A percentile compares a stretch with the other conserved stretches of the same genome.
Evolutionary conservation across 2,888 invertebrate species (phyloP).

Genomic region (Apamea crenata): DNA sequence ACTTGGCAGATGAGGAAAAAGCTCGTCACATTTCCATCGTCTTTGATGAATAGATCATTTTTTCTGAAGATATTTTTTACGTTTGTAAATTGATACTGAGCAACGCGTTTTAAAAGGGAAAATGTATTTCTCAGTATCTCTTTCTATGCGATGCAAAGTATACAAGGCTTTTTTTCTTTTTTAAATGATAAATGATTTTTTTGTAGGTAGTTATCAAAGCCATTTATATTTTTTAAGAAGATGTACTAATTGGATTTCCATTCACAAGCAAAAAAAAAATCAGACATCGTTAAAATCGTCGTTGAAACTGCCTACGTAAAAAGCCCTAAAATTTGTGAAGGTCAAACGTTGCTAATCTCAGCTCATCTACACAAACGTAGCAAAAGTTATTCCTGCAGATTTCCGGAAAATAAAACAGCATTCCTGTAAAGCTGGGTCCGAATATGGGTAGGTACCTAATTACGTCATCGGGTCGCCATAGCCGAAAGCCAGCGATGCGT

Average conservation of each 20-base stretch:
- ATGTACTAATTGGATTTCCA: slow-evolving; percentile 29
- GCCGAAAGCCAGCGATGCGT: slow-evolving; percentile 69
- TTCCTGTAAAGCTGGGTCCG: slow-evolving; percentile 59
- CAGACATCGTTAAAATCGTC: neutral
- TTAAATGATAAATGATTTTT: too few species aligned
- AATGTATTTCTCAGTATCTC: slow-evolving; percentile 12
- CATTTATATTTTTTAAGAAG: slow-evolving; percentile 6
- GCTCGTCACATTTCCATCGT: slow-evolving; percentile 30
- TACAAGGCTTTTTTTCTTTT: slow-evolving; percentile 5
- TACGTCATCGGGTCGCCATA: slow-evolving; percentile 68
- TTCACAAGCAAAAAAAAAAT: slow-evolving; percentile 11
- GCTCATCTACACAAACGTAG: slow-evolving; percentile 42
- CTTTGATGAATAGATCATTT: slow-evolving; percentile 53
- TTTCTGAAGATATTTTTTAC: slow-evolving; percentile 48
- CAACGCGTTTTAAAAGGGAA: slow-evolving; percentile 24
- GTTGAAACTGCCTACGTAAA: slow-evolving; percentile 6
- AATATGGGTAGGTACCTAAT: slow-evolving; percentile 70
- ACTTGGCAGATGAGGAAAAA: slow-evolving; percentile 49
- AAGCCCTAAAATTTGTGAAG: slow-evolving; percentile 22
- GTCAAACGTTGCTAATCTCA: slow-evolving; percentile 41
- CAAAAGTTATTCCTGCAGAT: slow-evolving; percentile 54
- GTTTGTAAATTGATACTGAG: slow-evolving; percentile 45
- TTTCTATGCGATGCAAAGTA: slow-evolving; percentile 20
- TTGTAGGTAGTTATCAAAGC: slow-evolving; percentile 25
- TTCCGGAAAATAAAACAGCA: slow-evolving; percentile 62